These are phyloP conservation scores for Poecilus cupreus DNA, from an alignment of 2,888 invertebrate genomes.

Conservation along the genomic window DNA sequence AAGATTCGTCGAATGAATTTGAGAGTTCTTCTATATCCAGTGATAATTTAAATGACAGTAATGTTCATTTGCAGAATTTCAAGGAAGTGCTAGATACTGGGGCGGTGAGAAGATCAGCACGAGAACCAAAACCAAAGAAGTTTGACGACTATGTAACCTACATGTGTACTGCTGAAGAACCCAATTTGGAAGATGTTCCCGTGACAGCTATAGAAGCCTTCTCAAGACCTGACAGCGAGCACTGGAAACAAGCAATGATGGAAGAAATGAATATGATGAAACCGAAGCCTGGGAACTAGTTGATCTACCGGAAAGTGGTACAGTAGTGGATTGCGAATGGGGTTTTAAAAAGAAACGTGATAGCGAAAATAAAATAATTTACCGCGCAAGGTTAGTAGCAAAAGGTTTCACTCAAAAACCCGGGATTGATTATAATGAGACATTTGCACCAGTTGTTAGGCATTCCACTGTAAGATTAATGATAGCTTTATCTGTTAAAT, in stretches of 20 bases:
- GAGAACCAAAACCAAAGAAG: constrained; percentile 61
- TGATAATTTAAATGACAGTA: too few relatives aligned
- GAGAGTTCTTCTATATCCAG: too few relatives aligned
- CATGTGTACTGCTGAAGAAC: constrained; percentile 54
- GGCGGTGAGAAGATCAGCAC: constrained; percentile 60
- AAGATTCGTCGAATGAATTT: constrained; percentile 48
- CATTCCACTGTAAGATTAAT: constrained; percentile 55
- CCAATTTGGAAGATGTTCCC: constrained; percentile 58
- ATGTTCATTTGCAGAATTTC: too few relatives aligned
- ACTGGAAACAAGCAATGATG: constrained; percentile 65
- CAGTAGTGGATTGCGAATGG: constrained; percentile 66
- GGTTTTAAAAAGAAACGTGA: constrained; percentile 65
- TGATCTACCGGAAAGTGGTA: constrained; percentile 61
- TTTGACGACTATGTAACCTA: constrained; percentile 63
- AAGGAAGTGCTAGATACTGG: not conserved
- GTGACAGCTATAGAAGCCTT: constrained; percentile 62
- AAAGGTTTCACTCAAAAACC: constrained; percentile 53
- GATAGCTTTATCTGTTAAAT: constrained; percentile 51
- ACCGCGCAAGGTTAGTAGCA: constrained; percentile 59
- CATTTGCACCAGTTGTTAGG: constrained; percentile 56
- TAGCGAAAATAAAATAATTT: constrained; percentile 61
- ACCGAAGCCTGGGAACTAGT: constrained; percentile 65
- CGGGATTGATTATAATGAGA: constrained; percentile 53
- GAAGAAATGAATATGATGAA: constrained; percentile 66
- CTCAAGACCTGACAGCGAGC: constrained; percentile 62